Conservation (phyloP, 2,797 vertebrate species). For the Anas bahamensis region DNA sequence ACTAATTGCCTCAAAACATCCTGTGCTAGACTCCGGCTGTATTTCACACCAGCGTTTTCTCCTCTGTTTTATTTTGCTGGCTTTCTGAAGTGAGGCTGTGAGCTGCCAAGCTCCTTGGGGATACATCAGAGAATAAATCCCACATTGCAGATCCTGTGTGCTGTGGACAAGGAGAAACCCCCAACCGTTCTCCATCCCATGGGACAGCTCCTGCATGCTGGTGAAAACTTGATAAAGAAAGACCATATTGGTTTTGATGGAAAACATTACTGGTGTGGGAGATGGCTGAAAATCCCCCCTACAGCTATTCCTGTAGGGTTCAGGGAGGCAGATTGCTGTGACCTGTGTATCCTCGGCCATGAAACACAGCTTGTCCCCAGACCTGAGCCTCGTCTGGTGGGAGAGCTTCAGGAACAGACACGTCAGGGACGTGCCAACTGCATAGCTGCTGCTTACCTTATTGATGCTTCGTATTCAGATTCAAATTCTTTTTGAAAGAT, state of each 20-base stretch:
- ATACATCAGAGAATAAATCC: neutral
- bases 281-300: neutral
- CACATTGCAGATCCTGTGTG: neutral
- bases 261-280: neutral
- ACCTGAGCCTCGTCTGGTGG: neutral
- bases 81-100: neutral
- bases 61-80: neutral
- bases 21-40: neutral
- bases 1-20: constrained; percentile 33
- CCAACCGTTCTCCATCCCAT: neutral
- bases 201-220: neutral
- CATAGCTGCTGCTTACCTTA: neutral
- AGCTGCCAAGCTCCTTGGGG: neutral
- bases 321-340: rapidly evolving
- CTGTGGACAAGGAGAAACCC: neutral
- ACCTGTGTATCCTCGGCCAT: neutral
- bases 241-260: neutral
- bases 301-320: neutral
- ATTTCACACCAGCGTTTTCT: neutral
- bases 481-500: constrained; percentile 60
- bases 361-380: neutral
- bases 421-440: neutral
- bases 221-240: neutral
- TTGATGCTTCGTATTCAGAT: constrained; percentile 41
- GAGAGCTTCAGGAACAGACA: neutral